These are phyloP conservation scores for Enteromius viviparus DNA, from an alignment of 2,797 vertebrate genomes.

Conservation along the genomic window DNA sequence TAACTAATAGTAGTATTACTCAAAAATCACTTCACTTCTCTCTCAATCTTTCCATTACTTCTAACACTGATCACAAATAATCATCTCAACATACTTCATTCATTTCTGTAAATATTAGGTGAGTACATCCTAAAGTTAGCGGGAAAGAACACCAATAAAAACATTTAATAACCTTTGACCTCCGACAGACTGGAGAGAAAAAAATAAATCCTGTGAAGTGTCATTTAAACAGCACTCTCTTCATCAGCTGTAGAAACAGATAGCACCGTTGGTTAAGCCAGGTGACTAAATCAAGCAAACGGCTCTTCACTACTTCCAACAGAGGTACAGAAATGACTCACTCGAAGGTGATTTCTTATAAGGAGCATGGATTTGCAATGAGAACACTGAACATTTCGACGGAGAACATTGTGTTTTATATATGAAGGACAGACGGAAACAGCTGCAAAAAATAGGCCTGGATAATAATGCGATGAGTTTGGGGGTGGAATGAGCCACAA, in stretches of 20 bases:
- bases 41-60: neutral
- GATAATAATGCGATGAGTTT: neutral
- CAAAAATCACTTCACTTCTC: too few species aligned
- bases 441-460: neutral
- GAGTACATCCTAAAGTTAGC: neutral
- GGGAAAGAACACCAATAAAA: neutral
- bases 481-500: neutral
- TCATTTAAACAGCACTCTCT: neutral
- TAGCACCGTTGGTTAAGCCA: neutral
- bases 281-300: neutral
- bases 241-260: neutral
- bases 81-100: neutral
- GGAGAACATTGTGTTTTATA: conserved; percentile 9
- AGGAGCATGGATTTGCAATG: neutral
- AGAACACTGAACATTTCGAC: neutral
- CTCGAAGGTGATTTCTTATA: neutral
- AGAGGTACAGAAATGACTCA: neutral
- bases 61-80: neutral
- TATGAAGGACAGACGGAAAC: neutral
- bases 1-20: too few species aligned
- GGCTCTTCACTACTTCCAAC: neutral
- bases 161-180: neutral
- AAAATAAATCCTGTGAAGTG: neutral
- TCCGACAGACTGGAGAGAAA: neutral
- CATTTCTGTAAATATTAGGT: neutral